Evolutionary conservation across 2,888 invertebrate genomes (phyloP), one percentile per base, ranked within the genome.

Genomic region (Chydorus sphaericus): DNA sequence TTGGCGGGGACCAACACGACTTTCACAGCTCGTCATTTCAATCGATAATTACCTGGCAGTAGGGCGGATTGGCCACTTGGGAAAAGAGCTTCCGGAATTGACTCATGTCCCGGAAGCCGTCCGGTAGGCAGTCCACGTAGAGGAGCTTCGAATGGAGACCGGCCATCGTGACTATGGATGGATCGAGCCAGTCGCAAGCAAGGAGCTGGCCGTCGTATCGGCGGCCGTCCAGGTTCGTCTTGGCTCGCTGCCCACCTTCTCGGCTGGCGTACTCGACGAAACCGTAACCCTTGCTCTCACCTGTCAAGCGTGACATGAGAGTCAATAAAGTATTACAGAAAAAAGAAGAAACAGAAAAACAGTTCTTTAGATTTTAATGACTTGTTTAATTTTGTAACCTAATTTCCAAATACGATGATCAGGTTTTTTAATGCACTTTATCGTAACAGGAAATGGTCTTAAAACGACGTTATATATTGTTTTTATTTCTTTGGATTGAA

Each of bases 141-240:
- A 76, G 68, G 65, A 75, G 75, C 62, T 70, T 71, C 53, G 75
- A 75, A 62, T 75, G 73, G 48, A 76, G 68, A 57, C 72, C 70
- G 36, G 69, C 66, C 60, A 73, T 71, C 29, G 71, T 70, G 44
- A 71, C 65, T 60, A 71, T 68, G 60, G 67, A 67, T 52, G 71
- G 69, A 57, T 72, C 71, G 39, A 76, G 66, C 70, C 74, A 73
- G 63, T 75, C 74, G 64, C 74, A 75, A 51, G 72, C 71, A 11
- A 74, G 64, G 23, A 64, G 64, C 57, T 65, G 64, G 31, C 67
- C 68, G 5, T 68, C 66, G 18, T 73, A 62, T 39, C 65, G 63
- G 54, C 67, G 66, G 54, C 71, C 70, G 59, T 75, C 74, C 53
- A 74, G 58, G 51, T 69, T 63, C 55, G 67, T 67, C 59, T 71